Base-by-base conservation (phyloP, 2,797 vertebrate species). In the Eremophila alpestris region DNA sequence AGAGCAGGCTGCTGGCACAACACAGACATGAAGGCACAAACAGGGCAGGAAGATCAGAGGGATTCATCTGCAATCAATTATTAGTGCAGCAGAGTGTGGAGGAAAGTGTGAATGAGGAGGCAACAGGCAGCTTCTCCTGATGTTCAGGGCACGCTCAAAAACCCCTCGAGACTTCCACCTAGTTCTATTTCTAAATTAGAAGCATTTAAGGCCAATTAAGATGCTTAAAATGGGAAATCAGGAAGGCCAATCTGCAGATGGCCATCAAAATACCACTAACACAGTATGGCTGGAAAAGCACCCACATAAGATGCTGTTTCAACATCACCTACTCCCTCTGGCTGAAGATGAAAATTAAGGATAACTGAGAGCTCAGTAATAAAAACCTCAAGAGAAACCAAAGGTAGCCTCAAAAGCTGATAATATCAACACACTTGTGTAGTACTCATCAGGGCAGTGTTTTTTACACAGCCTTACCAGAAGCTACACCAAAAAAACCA, bases 191-290 rank as follows among this genome's bases (percentile, higher is more conserved):
- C 95, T 91, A 94, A 95, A 91, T 87, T 89, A 89, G 85, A 96
- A 94, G 87, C 80, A 90, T 93, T 94, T 94, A 90, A 93, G 83
- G 94, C 90, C 77, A 95, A 94, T 94, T 96, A 96, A 94, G 74
- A 82, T 77, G 85, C 83, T 95, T 90, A 95, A 96, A 95, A 79
- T 2, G 4, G 92, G 68, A 93, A 90, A 95, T 92, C 94, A 88
- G 84, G 67, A 79, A 79, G 90, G 67, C n/a, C 67, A 64, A 90
- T 92, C 91, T 79, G 77, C 80, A 93, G 94, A 95, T 89, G 91
- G 87, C 45, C 93, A 96, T 95, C 93, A 74, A 77, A 94, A 93
- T 41, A 90, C 83, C 86, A 85, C 86, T 84, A 80, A 58, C 38
- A 79, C 5, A 9, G 74, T 41, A 68, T 0, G 48, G 79, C 80